Evolutionary conservation across 2,797 vertebrate species (phyloP).

Genomic region (Phoebastria nigripes): DNA sequence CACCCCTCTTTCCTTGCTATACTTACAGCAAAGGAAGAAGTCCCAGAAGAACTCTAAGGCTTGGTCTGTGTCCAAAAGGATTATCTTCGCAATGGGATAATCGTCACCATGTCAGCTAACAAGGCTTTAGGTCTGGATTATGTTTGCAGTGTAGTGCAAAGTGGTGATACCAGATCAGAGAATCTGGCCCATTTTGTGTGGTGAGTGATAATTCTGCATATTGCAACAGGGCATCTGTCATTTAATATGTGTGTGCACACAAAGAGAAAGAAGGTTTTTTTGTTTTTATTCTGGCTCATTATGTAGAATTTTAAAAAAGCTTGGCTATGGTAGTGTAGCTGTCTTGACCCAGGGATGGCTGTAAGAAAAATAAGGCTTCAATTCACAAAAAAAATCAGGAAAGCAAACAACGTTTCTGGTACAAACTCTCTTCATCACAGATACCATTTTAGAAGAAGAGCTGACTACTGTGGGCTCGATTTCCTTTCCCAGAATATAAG

Average conservation of each 20-base stretch:
- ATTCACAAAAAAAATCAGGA: neutral
- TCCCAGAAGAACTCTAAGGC: neutral
- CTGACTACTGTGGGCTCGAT: neutral
- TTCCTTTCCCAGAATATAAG: neutral
- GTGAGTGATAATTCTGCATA: neutral
- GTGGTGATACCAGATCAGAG: neutral
- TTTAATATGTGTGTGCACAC: neutral
- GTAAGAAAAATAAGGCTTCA: neutral
- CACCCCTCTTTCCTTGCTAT: neutral
- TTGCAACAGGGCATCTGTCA: neutral
- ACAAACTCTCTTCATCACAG: neutral
- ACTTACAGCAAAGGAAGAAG: neutral
- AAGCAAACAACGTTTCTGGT: neutral
- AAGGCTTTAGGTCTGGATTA: conserved; percentile 2
- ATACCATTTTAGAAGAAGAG: neutral
- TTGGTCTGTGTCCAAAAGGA: neutral
- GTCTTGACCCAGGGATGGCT: neutral
- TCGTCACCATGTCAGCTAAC: neutral
- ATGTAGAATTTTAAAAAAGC: neutral
- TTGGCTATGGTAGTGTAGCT: neutral
- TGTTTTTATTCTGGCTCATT: neutral
- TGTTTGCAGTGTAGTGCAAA: neutral
- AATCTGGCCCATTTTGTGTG: neutral
- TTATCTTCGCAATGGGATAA: neutral
- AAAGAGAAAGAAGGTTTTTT: neutral